Base-by-base conservation (phyloP, 2,888 invertebrate species). In the Rhamphomyia laevipes region DNA sequence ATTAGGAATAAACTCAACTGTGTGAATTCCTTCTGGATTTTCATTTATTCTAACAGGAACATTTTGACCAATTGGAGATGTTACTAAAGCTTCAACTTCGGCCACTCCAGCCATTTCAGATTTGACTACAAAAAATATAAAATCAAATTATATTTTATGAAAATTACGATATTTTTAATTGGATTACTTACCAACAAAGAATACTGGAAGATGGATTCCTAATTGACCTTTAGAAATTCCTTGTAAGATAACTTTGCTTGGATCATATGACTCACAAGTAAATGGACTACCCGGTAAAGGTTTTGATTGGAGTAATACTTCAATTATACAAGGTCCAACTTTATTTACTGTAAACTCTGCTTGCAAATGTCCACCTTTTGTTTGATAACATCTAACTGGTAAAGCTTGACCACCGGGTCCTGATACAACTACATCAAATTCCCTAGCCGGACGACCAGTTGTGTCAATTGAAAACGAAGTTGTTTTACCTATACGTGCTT, bases 241-340 rank as follows among this genome's bases (percentile, higher is more conserved):
- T 47, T 86, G 81, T 40, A 93, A 73, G 51, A 81, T 77, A 0
- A 94, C 86, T 70, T 84, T 83, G 60, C 82, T 82, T 0, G 90
- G 81, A 68, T 96, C 94, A 64, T 85, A 94, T 0, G 92, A 87
- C 64, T 93, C 88, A 63, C 96, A 94, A 48, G 82, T 84, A 70
- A 89, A 97, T 0, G 97, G 97, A 59, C 93, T 94, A 46, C 95
- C 95, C 11, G 83, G 78, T 35, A 97, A 82, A 11, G 91, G 86
- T 61, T 93, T 89, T 0, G 91, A 87, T 55, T 89, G 82, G 66
- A 91, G 89, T 33, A 91, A 73, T 4, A 95, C 93, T 72, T 95
- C 79, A 58, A 80, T 77, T 43, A 78, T 74, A 58, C 79, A 79
- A 56, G 81, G 77, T 43, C 84, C 84, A 21, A 86, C 79, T 61